These are phyloP conservation scores for Ficedula albicollis DNA, from an alignment of 2,797 vertebrate species.

Conservation along the genomic window DNA sequence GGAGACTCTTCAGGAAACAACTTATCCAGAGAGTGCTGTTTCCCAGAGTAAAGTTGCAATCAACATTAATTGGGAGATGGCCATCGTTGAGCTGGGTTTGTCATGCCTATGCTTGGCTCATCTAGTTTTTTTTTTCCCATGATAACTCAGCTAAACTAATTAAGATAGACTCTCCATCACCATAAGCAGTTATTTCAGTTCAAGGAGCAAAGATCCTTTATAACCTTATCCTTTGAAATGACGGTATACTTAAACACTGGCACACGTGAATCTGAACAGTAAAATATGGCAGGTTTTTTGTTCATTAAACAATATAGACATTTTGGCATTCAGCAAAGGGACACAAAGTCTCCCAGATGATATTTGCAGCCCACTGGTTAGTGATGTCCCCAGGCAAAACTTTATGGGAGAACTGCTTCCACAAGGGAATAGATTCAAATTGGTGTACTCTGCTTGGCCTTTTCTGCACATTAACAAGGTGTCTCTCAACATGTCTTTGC, in stretches of 20 bases:
- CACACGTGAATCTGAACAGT: accelerated
- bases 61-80: not conserved
- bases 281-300: not conserved
- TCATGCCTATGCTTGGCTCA: not conserved
- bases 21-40: not conserved
- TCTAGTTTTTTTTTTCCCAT: not conserved
- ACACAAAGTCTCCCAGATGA: not conserved
- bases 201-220: not conserved
- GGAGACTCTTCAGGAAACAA: not conserved
- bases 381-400: not conserved
- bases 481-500: not conserved
- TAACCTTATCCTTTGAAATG: not conserved
- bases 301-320: not conserved
- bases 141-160: not conserved
- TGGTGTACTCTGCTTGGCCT: not conserved
- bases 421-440: not conserved
- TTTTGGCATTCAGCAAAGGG: not conserved
- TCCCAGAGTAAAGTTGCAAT: not conserved
- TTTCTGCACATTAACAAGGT: not conserved
- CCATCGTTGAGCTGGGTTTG: not conserved
- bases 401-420: not conserved
- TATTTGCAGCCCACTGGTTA: not conserved
- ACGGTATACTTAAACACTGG: not conserved
- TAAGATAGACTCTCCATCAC: not conserved
- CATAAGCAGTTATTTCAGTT: not conserved